These are phyloP conservation scores for Apaloderma vittatum DNA, from an alignment of 2,113 vertebrate genomes.

Conservation along the genomic window DNA sequence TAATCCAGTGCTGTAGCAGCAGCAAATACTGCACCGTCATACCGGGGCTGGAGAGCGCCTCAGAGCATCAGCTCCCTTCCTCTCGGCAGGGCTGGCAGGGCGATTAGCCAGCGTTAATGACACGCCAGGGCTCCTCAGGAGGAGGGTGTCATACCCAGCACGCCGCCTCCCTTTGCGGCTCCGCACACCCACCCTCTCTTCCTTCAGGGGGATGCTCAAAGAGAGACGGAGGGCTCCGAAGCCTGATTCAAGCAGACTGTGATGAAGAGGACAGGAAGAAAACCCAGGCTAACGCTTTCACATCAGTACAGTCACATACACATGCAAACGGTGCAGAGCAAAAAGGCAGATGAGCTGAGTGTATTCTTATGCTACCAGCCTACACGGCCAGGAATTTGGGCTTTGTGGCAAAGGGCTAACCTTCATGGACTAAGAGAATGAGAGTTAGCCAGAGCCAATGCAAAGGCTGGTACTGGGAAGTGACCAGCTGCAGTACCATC, in stretches of 20 bases:
- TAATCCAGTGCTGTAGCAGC: background rate
- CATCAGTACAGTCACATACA: no score
- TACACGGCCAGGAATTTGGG: background rate
- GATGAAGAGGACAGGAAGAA: background rate
- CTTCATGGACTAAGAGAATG: background rate
- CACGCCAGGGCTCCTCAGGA: background rate
- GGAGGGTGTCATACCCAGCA: background rate
- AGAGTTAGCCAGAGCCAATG: background rate
- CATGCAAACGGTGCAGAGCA: background rate
- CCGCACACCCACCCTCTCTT: background rate
- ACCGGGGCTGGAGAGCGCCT: background rate
- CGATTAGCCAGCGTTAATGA: background rate
- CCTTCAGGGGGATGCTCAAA: background rate
- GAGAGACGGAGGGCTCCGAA: background rate
- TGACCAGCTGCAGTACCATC: background rate
- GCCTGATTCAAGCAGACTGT: background rate
- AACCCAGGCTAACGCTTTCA: background rate
- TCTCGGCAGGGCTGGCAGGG: background rate
- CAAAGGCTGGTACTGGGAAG: background rate
- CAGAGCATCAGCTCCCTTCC: background rate
- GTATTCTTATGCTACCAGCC: background rate
- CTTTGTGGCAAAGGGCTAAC: background rate
- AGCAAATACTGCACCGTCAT: constrained; percentile 49
- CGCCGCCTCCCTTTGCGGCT: background rate
- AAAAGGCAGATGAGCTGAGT: background rate